These are phyloP conservation scores for Choreutis nemorana DNA, from an alignment of 2,888 invertebrate genomes.

Conservation along the genomic window DNA sequence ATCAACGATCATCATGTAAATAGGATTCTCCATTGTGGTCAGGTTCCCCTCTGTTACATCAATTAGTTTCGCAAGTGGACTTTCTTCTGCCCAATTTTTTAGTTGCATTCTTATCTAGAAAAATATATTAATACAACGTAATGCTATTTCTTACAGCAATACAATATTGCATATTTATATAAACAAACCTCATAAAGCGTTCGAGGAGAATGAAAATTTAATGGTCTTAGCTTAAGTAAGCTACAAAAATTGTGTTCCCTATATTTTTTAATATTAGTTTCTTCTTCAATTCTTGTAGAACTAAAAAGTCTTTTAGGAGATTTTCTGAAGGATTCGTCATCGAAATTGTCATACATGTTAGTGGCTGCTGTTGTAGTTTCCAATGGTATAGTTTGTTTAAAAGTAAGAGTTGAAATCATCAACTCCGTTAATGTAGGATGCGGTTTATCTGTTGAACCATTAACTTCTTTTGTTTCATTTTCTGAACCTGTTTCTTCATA, in stretches of 20 bases:
- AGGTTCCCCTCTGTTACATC: slow-evolving; percentile 48
- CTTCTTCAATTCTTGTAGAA: slow-evolving; percentile 1
- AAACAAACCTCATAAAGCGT: slow-evolving; percentile 40
- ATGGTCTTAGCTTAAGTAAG: slow-evolving; percentile 29
- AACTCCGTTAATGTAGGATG: no score
- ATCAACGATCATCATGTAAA: slow-evolving; percentile 51
- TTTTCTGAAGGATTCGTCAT: no score
- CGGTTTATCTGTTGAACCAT: no score
- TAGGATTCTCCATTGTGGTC: slow-evolving; percentile 54
- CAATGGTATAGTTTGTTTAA: no score
- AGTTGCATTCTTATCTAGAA: slow-evolving; percentile 39
- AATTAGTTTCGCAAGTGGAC: slow-evolving; percentile 43
- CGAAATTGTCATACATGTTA: no score
- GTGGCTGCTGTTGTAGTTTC: no score
- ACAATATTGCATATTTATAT: no score
- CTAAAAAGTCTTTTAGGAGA: no score
- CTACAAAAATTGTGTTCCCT: slow-evolving; percentile 21
- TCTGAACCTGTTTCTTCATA: slow-evolving; percentile 3
- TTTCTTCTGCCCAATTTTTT: slow-evolving; percentile 43
- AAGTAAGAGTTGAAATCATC: no score
- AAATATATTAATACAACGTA: slow-evolving; percentile 1
- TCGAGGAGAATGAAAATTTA: slow-evolving; percentile 37
- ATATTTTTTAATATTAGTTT: slow-evolving; percentile 5
- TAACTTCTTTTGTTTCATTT: slow-evolving; percentile 1
- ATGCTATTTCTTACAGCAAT: neutral